A percentile compares a stretch with the other conserved stretches of the same genome.
These are phyloP conservation scores for Liolophura sinensis DNA, from an alignment of 1,140 invertebrate genomes.

Conservation along the genomic window DNA sequence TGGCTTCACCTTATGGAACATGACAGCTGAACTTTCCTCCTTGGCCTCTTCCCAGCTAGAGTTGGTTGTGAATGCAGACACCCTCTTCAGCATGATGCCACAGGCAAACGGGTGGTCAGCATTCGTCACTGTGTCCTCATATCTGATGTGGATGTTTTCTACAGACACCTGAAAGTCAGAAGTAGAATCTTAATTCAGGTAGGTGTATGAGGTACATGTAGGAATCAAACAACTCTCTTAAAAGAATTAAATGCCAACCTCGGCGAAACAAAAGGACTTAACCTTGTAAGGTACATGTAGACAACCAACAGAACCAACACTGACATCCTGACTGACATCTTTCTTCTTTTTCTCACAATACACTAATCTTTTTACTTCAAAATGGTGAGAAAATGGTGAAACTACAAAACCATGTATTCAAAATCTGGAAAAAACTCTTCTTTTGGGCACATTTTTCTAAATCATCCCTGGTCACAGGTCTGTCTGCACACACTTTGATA, in stretches of 20 bases:
- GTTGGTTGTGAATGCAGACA: conserved; percentile 80
- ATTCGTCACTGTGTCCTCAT: conserved; percentile 75
- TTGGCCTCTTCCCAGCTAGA: conserved; percentile 81
- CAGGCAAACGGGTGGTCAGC: conserved; percentile 71
- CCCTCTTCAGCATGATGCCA: conserved; percentile 77
- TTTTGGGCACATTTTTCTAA: too few relatives aligned
- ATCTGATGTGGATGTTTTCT: conserved; percentile 80
- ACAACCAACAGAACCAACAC: too few relatives aligned
- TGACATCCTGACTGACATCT: too few relatives aligned
- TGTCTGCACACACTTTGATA: too few relatives aligned
- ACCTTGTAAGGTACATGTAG: background rate
- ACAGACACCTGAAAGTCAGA: conserved; percentile 65
- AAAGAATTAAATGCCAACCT: background rate
- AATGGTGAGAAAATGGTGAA: too few relatives aligned
- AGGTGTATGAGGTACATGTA: background rate
- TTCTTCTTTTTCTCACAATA: too few relatives aligned
- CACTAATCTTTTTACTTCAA: too few relatives aligned
- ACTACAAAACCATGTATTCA: too few relatives aligned
- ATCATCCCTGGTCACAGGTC: too few relatives aligned
- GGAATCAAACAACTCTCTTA: too few relatives aligned
- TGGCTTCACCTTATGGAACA: conserved; percentile 69
- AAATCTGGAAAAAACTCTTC: too few relatives aligned
- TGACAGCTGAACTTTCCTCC: conserved; percentile 65
- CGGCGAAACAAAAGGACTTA: background rate
- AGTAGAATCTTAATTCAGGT: background rate